Evolutionary conservation across 2,797 vertebrate genomes (phyloP).

Genomic region (Syndactyla subalaris): DNA sequence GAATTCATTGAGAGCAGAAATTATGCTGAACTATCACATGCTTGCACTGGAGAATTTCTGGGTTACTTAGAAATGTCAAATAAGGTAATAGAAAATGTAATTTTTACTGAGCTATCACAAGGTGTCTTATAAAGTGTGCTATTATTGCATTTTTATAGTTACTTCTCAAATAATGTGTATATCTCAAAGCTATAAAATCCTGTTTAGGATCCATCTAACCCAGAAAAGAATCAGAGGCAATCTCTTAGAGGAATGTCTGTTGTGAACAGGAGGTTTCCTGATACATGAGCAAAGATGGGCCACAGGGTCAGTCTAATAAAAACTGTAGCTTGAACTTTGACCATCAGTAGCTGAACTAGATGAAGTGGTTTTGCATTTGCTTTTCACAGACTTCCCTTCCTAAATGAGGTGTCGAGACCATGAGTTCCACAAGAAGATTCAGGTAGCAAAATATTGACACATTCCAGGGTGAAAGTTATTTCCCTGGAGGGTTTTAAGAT

Average conservation of each 20-base stretch:
- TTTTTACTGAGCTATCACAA: background rate
- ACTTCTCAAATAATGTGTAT: background rate
- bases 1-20: background rate
- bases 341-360: background rate
- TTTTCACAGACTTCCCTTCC: background rate
- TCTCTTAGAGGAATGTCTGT: background rate
- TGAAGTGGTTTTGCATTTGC: background rate
- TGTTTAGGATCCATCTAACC: background rate
- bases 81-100: background rate
- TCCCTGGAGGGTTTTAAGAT: background rate
- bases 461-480: background rate
- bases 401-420: background rate
- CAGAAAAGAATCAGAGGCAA: background rate
- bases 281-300: background rate
- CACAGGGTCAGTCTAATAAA: background rate
- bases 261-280: background rate
- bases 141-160: background rate
- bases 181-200: background rate
- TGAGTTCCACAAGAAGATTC: background rate
- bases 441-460: background rate
- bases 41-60: background rate
- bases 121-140: background rate
- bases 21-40: background rate
- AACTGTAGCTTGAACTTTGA: background rate
- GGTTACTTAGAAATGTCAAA: constrained; percentile 9